Evolutionary conservation across 2,113 vertebrate genomes (phyloP).

Genomic region (Amazona vittata): DNA sequence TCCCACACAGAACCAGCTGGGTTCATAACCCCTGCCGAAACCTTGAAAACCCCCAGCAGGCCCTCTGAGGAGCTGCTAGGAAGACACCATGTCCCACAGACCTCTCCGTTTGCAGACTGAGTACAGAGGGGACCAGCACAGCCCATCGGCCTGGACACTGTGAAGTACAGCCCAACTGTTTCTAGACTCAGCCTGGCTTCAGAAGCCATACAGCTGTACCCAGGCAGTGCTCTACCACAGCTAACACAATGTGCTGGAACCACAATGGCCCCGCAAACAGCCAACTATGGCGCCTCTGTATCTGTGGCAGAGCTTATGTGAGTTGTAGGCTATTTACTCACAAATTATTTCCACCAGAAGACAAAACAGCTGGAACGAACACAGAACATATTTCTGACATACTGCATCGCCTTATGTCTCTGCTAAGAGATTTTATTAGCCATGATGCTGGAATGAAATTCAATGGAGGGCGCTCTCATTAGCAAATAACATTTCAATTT

Average conservation of each 20-base stretch:
- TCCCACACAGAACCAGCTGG: neutral
- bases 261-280: neutral
- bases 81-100: neutral
- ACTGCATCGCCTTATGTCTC: neutral
- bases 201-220: neutral
- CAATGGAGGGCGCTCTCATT: neutral
- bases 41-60: neutral
- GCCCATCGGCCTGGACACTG: neutral
- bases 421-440: neutral
- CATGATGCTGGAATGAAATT: neutral
- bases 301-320: neutral
- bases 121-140: neutral
- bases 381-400: neutral
- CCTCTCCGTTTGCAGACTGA: neutral
- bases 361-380: neutral
- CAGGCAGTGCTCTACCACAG: neutral
- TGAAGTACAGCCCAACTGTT: accelerated
- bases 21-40: neutral
- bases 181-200: neutral
- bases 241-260: neutral
- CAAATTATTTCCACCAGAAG: neutral
- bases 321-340: neutral
- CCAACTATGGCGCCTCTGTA: neutral
- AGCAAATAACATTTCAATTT: neutral
- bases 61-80: neutral